Conservation (phyloP, 2,797 vertebrate genomes). For the Hozukius guyotensis region DNA sequence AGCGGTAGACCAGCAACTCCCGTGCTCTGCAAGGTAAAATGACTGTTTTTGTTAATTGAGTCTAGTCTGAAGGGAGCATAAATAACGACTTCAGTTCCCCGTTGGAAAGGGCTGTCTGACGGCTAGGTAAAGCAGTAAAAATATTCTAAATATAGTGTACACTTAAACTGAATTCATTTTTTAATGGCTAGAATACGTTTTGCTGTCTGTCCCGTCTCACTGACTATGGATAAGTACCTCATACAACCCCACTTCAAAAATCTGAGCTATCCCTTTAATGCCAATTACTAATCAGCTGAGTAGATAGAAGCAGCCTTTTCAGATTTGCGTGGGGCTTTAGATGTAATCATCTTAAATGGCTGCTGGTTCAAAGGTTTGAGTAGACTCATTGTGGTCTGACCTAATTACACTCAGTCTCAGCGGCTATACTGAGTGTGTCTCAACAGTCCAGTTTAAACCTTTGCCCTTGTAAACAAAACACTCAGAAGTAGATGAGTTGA, state of each 20-base stretch:
- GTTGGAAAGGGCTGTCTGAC: background rate
- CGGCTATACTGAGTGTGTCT: slow-evolving; percentile 49
- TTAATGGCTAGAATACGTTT: background rate
- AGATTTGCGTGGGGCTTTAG: slow-evolving; percentile 57
- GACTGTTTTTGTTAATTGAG: background rate
- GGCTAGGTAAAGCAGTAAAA: background rate
- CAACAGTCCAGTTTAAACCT: slow-evolving; percentile 55
- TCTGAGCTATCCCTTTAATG: background rate
- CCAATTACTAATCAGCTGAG: slow-evolving; percentile 45
- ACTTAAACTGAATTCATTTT: background rate
- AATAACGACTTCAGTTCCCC: background rate
- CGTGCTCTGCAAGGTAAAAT: background rate
- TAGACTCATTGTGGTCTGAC: slow-evolving; percentile 74
- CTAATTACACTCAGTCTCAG: slow-evolving; percentile 62
- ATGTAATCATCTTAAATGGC: slow-evolving; percentile 76
- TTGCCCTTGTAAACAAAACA: slow-evolving; percentile 48
- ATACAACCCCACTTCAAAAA: background rate
- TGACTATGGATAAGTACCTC: background rate
- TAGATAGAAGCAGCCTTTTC: slow-evolving; percentile 46
- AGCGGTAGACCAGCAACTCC: background rate
- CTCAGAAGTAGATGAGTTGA: slow-evolving; percentile 3
- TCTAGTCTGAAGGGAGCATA: background rate
- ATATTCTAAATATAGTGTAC: background rate
- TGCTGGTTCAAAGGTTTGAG: slow-evolving; percentile 70
- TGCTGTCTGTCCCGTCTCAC: background rate